A percentile compares a stretch with the other conserved stretches of the same genome.
These are phyloP conservation scores for Oceanodroma leucorhoa DNA, from an alignment of 2,797 vertebrate species.

Conservation along the genomic window DNA sequence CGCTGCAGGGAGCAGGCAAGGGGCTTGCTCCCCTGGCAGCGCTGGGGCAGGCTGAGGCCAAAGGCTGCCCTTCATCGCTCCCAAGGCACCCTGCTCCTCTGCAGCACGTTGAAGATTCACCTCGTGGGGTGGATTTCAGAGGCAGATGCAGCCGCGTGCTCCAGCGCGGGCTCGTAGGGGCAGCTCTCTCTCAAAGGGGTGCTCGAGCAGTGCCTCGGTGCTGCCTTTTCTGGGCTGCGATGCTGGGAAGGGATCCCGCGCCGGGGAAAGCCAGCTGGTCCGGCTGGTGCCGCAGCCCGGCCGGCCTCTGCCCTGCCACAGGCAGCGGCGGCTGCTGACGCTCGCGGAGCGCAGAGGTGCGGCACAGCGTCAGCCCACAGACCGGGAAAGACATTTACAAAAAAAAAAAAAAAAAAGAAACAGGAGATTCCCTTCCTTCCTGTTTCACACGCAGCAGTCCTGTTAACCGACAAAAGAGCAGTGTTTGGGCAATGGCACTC, in stretches of 20 bases:
- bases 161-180: accelerated
- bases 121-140: accelerated
- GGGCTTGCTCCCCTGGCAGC: not conserved
- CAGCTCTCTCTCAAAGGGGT: not conserved
- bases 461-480: not conserved
- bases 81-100: not conserved
- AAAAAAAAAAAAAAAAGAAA: not conserved
- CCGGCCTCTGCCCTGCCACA: not conserved
- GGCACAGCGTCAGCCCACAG: accelerated
- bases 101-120: accelerated
- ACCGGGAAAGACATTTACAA: not conserved
- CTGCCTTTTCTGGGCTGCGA: not conserved
- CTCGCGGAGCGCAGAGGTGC: not conserved
- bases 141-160: not conserved
- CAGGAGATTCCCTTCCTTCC: not conserved
- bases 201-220: accelerated
- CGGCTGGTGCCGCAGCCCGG: too few species aligned
- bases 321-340: not conserved
- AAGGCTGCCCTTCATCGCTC: not conserved
- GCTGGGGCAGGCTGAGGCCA: not conserved
- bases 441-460: not conserved
- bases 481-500: accelerated
- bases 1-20: accelerated
- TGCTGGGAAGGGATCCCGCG: accelerated
- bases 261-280: accelerated